Evolutionary conservation across 1,140 invertebrate genomes (phyloP), one percentile per base, ranked within the genome.

Genomic region (Acromyrmex charruanus): DNA sequence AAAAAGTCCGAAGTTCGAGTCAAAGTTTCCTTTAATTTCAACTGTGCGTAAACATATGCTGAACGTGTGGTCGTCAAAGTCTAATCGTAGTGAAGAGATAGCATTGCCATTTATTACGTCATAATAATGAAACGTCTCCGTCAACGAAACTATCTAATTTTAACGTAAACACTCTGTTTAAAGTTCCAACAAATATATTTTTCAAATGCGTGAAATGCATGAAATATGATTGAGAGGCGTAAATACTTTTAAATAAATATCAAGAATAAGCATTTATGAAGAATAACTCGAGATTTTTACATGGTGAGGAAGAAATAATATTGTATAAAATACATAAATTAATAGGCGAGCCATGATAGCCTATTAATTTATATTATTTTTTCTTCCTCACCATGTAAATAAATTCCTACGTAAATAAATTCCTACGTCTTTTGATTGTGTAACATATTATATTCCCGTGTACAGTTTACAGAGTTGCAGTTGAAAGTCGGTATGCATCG

Each of bases 1-100:
- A 75, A 84, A 16, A 71, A 81, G 77, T 81, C 68, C 77, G 51
- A 69, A 81, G 77, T 81, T 81, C 77, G 77, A 44, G 31, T 21
- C 31, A 81, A 80, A 80, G 53, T 85, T 63, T 84, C 49, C 49
- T 81, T 51, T 51, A 49, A 72, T 84, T 84, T 84, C 3, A 28
- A 82, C 21, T 82, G 39, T 31, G 68, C 21, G 31, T 28, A 71
- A 71, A 35, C 35, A 72, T 61, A 25, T 25, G 3, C 5, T 14
- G 35, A 72, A 49, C 25, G 39, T 16, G n/a, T 72, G 35, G 6
- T 9, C 18, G 53, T 74, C 14, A 16, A 35, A 16, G 18, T 21
- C 3, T 63, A 61, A 84, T 75, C 25, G 9, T 44, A 14, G 5
- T 2, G 9, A 44, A 44, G 28, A 21, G 7, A 61, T 74, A 84